Evolutionary conservation across 2,113 vertebrate species (phyloP).

Genomic region (Sorex araneus): DNA sequence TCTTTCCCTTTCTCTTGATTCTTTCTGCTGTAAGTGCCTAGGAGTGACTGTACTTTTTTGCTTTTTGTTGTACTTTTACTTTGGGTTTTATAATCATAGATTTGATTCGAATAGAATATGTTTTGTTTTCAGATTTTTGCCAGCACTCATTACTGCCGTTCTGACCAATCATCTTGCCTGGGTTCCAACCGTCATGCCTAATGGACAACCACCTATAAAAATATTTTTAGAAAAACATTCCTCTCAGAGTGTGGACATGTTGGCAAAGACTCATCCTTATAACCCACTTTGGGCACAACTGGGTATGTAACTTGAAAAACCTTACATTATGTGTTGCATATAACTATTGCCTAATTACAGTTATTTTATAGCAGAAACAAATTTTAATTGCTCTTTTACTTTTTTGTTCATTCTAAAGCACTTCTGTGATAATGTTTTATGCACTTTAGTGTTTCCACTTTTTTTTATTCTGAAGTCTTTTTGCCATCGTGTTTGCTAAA

Average conservation of each 20-base stretch:
- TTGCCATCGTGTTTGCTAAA: constrained; percentile 40
- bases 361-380: constrained; percentile 62
- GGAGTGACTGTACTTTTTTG: not conserved
- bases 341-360: constrained; percentile 10
- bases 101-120: not conserved
- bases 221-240: constrained; percentile 99
- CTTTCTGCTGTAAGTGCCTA: not conserved
- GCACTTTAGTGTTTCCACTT: too few relatives aligned
- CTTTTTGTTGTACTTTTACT: constrained; percentile 53
- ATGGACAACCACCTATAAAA: constrained; percentile 97
- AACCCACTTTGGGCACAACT: constrained; percentile 99
- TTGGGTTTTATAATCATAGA: constrained; percentile 23
- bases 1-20: constrained; percentile 30
- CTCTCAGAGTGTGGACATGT: constrained; percentile 97
- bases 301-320: constrained; percentile 89
- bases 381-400: not conserved
- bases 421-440: not conserved
- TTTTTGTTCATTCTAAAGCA: not conserved
- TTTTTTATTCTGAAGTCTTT: too few relatives aligned
- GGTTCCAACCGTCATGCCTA: constrained; percentile 99
- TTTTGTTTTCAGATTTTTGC: constrained; percentile 94
- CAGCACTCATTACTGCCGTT: constrained; percentile 97
- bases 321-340: not conserved
- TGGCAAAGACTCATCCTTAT: constrained; percentile 98
- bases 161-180: constrained; percentile 99